Percentiles rank a stretch among this genome's conserved stretches.
Evolutionary conservation across 1,140 invertebrate species (phyloP).

Genomic region (Cephus cinctus): DNA sequence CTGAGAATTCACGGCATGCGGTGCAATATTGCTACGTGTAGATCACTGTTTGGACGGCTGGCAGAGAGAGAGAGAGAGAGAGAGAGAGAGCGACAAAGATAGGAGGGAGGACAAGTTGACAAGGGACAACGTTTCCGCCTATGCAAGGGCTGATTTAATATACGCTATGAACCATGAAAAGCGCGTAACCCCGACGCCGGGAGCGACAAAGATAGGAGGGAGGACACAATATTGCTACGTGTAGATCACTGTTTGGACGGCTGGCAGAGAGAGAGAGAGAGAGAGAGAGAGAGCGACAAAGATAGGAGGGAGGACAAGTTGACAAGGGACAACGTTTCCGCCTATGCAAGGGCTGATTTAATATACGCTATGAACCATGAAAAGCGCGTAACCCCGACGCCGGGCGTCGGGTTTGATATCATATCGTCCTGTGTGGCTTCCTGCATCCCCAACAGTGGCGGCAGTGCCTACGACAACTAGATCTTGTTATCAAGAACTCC

Average conservation of each 20-base stretch:
- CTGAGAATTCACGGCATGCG: constrained; percentile 33
- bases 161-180: constrained; percentile 16
- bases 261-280: constrained; percentile 6
- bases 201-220: too few relatives aligned
- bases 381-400: too few relatives aligned
- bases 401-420: too few relatives aligned
- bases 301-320: neutral
- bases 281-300: neutral
- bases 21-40: constrained; percentile 34
- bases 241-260: constrained; percentile 30
- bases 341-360: neutral
- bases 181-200: too few relatives aligned
- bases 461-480: too few relatives aligned
- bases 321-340: neutral
- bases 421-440: too few relatives aligned
- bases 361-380: neutral
- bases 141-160: constrained; percentile 21
- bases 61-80: constrained; percentile 2
- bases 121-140: too few relatives aligned
- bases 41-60: constrained; percentile 26
- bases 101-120: neutral
- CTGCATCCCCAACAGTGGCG: too few relatives aligned
- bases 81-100: neutral
- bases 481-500: too few relatives aligned
- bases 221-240: constrained; percentile 33